These are phyloP conservation scores for Pachypeltis micranthus DNA, from an alignment of 1,140 invertebrate species.

Conservation along the genomic window DNA sequence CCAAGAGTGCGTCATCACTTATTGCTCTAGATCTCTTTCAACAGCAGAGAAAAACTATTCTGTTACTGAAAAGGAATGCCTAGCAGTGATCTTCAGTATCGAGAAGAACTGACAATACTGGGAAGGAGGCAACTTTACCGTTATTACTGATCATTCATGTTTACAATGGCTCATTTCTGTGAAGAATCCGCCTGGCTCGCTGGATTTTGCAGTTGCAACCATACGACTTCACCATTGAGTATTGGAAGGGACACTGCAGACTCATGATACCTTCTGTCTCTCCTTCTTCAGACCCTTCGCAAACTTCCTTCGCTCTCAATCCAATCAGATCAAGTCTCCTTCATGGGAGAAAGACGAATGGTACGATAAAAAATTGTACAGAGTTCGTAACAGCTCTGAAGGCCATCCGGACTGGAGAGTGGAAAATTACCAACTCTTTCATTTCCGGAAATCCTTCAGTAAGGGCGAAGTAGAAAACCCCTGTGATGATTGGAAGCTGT, in stretches of 20 bases:
- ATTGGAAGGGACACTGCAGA: not conserved
- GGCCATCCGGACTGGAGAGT: not conserved
- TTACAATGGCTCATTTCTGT: no score
- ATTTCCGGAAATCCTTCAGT: not conserved
- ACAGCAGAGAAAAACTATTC: conserved; percentile 35
- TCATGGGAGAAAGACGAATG: not conserved
- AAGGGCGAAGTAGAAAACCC: not conserved
- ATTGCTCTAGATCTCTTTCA: conserved; percentile 34
- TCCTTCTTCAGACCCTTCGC: no score
- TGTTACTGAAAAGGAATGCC: conserved; percentile 37
- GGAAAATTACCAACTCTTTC: not conserved
- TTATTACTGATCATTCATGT: no score
- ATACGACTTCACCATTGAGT: not conserved
- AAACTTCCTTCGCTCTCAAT: no score
- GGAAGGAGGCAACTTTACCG: no score
- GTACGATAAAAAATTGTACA: not conserved
- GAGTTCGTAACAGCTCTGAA: not conserved
- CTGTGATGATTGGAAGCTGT: no score
- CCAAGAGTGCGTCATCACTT: conserved; percentile 31
- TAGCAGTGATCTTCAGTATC: conserved; percentile 34
- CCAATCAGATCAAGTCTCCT: not conserved
- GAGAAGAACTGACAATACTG: conserved; percentile 31
- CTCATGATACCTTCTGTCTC: no score
- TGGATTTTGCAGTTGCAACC: conserved; percentile 29
- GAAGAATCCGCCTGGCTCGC: conserved; percentile 35